phyloP scores from a whole-genome alignment of 1,140 invertebrate genomes.

The Cyphomyrmex costatus region DNA sequence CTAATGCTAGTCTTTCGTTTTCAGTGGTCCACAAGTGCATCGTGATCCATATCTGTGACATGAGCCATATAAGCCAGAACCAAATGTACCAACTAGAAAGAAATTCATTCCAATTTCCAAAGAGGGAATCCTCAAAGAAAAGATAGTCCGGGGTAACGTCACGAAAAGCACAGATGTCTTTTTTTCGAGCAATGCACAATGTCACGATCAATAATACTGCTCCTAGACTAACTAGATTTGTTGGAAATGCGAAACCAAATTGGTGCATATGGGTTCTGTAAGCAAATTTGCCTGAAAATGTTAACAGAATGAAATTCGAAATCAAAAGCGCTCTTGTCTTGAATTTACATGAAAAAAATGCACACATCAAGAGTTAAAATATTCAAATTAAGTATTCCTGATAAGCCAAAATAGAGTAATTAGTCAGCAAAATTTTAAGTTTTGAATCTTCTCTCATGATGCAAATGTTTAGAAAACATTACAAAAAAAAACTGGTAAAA shows the following conservation, averaged over 20 bases:
- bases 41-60: slow-evolving; percentile 94
- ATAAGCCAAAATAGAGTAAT: not conserved
- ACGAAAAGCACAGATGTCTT: slow-evolving; percentile 89
- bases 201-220: slow-evolving; percentile 89
- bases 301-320: not conserved
- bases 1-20: slow-evolving; percentile 92
- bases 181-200: slow-evolving; percentile 88
- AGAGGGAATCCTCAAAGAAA: slow-evolving; percentile 88
- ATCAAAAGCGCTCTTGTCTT: not conserved
- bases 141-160: slow-evolving; percentile 89
- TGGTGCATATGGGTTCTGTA: slow-evolving; percentile 95
- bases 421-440: too few relatives aligned
- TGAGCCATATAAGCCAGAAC: slow-evolving; percentile 92
- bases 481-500: too few relatives aligned
- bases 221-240: slow-evolving; percentile 91
- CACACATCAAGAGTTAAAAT: not conserved
- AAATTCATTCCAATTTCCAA: slow-evolving; percentile 88
- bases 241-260: slow-evolving; percentile 93
- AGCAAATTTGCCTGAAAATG: slow-evolving; percentile 90
- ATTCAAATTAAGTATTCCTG: not conserved
- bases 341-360: not conserved
- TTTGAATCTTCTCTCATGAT: too few relatives aligned
- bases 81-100: slow-evolving; percentile 89
- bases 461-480: too few relatives aligned
- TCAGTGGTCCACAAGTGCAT: slow-evolving; percentile 94